Percentiles rank a stretch among this genome's conserved stretches.
Conservation (phyloP, 2,888 invertebrate species). For the Chloroclystis v-ata region DNA sequence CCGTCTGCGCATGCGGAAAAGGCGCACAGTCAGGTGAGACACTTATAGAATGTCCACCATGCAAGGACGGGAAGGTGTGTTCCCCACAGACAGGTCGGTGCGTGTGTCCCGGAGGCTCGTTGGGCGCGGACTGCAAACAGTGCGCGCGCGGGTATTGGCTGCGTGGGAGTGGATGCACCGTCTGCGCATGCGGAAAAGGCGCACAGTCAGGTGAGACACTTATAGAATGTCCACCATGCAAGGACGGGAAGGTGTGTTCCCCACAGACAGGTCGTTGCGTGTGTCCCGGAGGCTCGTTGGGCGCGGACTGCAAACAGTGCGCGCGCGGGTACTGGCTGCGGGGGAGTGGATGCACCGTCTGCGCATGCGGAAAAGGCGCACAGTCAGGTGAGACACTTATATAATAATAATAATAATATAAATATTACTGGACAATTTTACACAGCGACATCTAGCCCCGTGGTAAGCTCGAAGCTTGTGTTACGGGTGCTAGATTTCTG, state of each 20-base stretch:
- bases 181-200: slow-evolving; percentile 80
- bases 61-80: slow-evolving; percentile 92
- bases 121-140: slow-evolving; percentile 88
- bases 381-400: slow-evolving; percentile 46
- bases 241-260: slow-evolving; percentile 93
- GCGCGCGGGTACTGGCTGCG: slow-evolving; percentile 85
- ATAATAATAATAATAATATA: too few species aligned
- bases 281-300: slow-evolving; percentile 92
- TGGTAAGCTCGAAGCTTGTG: too few species aligned
- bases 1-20: slow-evolving; percentile 81
- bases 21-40: slow-evolving; percentile 57
- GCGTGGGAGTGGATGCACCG: slow-evolving; percentile 88
- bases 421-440: too few species aligned
- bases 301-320: slow-evolving; percentile 89
- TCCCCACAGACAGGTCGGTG: slow-evolving; percentile 93
- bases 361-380: slow-evolving; percentile 79
- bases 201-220: slow-evolving; percentile 50
- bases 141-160: slow-evolving; percentile 87
- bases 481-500: too few species aligned
- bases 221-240: slow-evolving; percentile 88
- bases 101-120: slow-evolving; percentile 91
- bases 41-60: slow-evolving; percentile 85
- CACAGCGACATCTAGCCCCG: too few species aligned
- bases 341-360: slow-evolving; percentile 88
- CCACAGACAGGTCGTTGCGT: slow-evolving; percentile 93